These are phyloP conservation scores for Exocentrus adspersus DNA, from an alignment of 2,888 invertebrate species.

Conservation along the genomic window DNA sequence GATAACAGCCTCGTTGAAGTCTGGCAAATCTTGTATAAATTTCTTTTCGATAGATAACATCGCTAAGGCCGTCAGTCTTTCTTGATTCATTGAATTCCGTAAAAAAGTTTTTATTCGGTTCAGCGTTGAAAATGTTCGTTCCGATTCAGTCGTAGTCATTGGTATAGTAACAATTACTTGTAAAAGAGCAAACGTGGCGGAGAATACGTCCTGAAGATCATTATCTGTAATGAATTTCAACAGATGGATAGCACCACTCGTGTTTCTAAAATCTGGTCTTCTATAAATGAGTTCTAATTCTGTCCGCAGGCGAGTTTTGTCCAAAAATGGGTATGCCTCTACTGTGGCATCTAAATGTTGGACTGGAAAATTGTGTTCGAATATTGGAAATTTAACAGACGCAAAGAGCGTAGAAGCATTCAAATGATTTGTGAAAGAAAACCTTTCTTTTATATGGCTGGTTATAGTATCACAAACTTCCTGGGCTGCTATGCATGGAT, in stretches of 20 bases:
- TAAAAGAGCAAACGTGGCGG: slow-evolving; percentile 40
- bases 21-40: slow-evolving; percentile 33
- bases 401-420: not conserved
- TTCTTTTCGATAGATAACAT: slow-evolving; percentile 40
- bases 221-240: slow-evolving; percentile 36
- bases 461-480: slow-evolving; percentile 12
- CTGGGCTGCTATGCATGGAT: slow-evolving; percentile 5
- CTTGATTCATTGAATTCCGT: slow-evolving; percentile 37
- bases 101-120: slow-evolving; percentile 39
- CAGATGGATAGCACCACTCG: slow-evolving; percentile 28
- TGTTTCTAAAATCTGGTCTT: slow-evolving; percentile 35
- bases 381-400: not conserved
- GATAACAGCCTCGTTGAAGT: slow-evolving; percentile 33
- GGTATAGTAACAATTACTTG: slow-evolving; percentile 41
- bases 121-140: slow-evolving; percentile 35
- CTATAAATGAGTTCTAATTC: slow-evolving; percentile 15
- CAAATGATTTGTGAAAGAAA: slow-evolving; percentile 16
- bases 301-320: not conserved
- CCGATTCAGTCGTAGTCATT: slow-evolving; percentile 37
- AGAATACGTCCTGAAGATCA: slow-evolving; percentile 36
- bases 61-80: slow-evolving; percentile 35
- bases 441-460: slow-evolving; percentile 9
- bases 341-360: slow-evolving; percentile 11
- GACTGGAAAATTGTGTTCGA: slow-evolving; percentile 9
- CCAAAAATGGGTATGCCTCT: slow-evolving; percentile 14